Evolutionary conservation across 2,888 invertebrate genomes (phyloP).

Genomic region (Erebia aethiops): DNA sequence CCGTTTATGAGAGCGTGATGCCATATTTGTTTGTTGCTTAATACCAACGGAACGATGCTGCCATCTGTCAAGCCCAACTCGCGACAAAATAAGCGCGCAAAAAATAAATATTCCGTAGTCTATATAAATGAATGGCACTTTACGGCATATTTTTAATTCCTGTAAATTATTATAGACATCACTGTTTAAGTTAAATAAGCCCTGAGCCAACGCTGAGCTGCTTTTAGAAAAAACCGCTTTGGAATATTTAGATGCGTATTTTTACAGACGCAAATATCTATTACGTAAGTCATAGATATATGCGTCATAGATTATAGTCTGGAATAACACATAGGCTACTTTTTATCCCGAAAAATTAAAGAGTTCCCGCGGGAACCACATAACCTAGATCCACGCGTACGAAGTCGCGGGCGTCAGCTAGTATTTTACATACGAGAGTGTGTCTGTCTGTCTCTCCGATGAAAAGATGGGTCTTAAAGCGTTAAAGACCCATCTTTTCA

Average conservation of each 20-base stretch:
- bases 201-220: constrained; percentile 16
- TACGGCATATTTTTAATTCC: constrained; percentile 49
- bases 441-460: too few species aligned
- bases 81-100: constrained; percentile 71
- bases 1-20: constrained; percentile 75
- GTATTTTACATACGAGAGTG: too few species aligned
- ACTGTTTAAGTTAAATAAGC: constrained; percentile 4
- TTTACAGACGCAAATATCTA: constrained; percentile 10
- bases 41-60: constrained; percentile 59
- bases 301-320: too few species aligned
- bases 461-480: too few species aligned
- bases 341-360: too few species aligned
- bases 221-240: neutral
- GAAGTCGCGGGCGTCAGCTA: too few species aligned
- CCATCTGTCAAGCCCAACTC: constrained; percentile 78
- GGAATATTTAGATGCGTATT: constrained; percentile 23
- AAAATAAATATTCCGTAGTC: constrained; percentile 60
- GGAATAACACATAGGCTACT: too few species aligned
- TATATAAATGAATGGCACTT: constrained; percentile 67
- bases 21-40: constrained; percentile 76
- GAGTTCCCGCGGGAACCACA: too few species aligned
- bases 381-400: too few species aligned
- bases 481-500: too few species aligned
- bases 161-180: constrained; percentile 30
- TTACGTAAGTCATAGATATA: neutral